Conservation (phyloP, 2,797 vertebrate genomes). For the Lerista edwardsae region DNA sequence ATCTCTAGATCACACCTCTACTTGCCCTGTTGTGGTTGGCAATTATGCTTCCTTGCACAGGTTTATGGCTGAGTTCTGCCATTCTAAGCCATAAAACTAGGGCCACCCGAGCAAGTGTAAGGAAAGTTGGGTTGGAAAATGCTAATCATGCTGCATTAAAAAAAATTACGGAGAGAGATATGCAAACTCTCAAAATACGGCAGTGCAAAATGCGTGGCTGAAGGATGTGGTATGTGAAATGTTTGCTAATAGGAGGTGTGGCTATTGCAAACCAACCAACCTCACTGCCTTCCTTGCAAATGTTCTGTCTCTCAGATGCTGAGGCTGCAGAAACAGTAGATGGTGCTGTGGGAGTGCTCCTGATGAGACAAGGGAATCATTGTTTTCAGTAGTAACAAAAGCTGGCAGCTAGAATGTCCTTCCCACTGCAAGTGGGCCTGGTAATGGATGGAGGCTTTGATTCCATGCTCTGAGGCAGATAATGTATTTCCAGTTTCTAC, state of each 20-base stretch:
- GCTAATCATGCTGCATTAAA: no score
- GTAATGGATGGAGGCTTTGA: background rate
- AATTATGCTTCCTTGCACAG: background rate
- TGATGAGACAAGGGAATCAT: background rate
- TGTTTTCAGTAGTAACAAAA: background rate
- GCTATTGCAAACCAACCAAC: background rate
- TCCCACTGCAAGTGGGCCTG: conserved; percentile 9
- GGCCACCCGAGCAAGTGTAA: background rate
- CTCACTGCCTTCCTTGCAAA: background rate
- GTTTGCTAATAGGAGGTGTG: background rate
- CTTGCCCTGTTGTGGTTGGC: no score
- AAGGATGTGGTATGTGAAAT: background rate
- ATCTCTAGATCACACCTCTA: no score
- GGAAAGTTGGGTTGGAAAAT: background rate
- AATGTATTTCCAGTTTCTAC: conserved; percentile 11
- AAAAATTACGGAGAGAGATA: no score
- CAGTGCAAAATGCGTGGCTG: background rate
- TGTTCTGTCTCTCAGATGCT: conserved; percentile 2
- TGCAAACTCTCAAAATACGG: background rate
- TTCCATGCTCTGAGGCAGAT: background rate
- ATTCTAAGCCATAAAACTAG: background rate
- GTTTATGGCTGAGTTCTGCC: background rate
- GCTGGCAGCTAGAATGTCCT: background rate
- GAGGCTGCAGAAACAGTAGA: background rate
- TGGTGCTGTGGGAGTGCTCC: conserved; percentile 30